phyloP scores from a whole-genome alignment of 2,888 invertebrate species.

The Sinhomidia bicolor region DNA sequence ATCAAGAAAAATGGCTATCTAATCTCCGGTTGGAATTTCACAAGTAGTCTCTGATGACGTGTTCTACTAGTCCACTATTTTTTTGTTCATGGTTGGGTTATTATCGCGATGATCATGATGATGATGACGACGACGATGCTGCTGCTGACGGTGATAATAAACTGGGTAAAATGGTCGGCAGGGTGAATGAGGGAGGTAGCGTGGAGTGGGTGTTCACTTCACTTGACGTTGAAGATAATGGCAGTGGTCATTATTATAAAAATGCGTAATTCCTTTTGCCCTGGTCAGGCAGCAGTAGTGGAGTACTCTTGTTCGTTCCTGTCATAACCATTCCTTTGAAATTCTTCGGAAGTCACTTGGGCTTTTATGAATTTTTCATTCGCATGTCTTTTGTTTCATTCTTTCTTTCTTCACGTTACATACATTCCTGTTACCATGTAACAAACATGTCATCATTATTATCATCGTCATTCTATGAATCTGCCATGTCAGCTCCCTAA shows the following conservation, averaged over 20 bases:
- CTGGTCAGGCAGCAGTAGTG: too few species aligned
- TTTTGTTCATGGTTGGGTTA: neutral
- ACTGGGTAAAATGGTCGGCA: too few species aligned
- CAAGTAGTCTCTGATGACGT: constrained; percentile 28
- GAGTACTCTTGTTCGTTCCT: neutral
- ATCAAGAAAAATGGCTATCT: neutral
- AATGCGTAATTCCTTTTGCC: too few species aligned
- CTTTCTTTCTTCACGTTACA: too few species aligned
- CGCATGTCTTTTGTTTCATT: too few species aligned
- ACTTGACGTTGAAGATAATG: too few species aligned
- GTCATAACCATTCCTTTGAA: neutral
- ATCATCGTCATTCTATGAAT: neutral
- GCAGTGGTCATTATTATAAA: too few species aligned
- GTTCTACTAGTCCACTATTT: neutral
- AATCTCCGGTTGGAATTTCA: neutral
- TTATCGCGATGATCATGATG: neutral
- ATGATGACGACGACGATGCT: too few species aligned
- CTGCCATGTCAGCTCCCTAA: neutral
- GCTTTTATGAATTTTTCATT: constrained; percentile 11
- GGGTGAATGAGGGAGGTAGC: too few species aligned
- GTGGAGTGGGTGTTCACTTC: too few species aligned
- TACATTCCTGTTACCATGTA: neutral
- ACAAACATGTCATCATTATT: too few species aligned
- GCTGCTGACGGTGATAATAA: too few species aligned
- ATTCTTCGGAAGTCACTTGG: neutral